Evolutionary conservation across 2,113 vertebrate species (phyloP).

Genomic region (Phocoena phocoena): DNA sequence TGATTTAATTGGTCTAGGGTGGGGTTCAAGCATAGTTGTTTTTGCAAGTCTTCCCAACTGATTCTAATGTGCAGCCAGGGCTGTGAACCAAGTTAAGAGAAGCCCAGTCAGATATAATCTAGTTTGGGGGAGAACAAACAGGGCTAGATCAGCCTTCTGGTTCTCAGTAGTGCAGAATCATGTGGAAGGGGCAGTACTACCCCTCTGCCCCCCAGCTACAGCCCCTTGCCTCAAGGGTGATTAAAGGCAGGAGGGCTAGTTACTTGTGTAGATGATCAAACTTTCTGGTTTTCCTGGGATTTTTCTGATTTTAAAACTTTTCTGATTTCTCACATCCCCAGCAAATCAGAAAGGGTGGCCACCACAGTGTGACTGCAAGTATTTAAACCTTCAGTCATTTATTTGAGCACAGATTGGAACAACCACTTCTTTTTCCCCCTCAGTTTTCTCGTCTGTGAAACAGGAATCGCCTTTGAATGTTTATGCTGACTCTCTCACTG

Average conservation of each 20-base stretch:
- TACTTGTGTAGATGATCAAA: neutral
- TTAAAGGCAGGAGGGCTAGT: neutral
- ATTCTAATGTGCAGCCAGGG: slow-evolving; percentile 15
- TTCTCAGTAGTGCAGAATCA: neutral
- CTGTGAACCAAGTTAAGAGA: slow-evolving; percentile 5
- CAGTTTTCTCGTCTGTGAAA: slow-evolving; percentile 47
- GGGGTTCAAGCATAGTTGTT: slow-evolving; percentile 6
- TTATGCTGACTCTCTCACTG: neutral
- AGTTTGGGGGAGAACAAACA: neutral
- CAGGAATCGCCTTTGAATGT: neutral
- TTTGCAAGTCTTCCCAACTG: neutral
- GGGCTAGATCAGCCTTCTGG: neutral
- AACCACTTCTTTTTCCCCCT: neutral
- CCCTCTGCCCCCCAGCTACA: neutral
- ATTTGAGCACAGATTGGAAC: neutral
- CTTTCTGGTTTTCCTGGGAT: slow-evolving; percentile 29
- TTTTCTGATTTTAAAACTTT: slow-evolving; percentile 33
- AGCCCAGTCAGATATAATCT: neutral
- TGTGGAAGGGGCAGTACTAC: neutral
- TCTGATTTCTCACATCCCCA: neutral
- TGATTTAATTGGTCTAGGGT: neutral
- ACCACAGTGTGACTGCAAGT: neutral
- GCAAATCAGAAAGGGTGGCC: neutral
- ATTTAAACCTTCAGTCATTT: slow-evolving; percentile 18
- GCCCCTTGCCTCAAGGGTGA: neutral